Evolutionary conservation across 2,888 invertebrate genomes (phyloP).

Genomic region (Hirtodrosophila trivittata): DNA sequence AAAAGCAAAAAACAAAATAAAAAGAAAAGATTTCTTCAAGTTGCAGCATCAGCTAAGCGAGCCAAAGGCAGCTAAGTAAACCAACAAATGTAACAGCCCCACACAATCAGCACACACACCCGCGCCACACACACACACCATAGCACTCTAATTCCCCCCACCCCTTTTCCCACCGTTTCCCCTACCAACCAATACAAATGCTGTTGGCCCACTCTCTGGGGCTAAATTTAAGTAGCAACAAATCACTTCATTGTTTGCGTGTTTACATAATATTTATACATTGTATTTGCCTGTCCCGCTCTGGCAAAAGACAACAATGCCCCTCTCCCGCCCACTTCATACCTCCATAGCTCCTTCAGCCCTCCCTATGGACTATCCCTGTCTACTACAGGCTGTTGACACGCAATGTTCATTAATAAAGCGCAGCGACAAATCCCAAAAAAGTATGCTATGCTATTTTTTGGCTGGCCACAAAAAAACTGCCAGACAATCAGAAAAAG

Average conservation of each 20-base stretch:
- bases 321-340: neutral
- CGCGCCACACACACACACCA: neutral
- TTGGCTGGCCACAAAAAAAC: slow-evolving; percentile 26
- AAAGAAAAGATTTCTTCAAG: slow-evolving; percentile 54
- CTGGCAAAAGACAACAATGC: neutral
- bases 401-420: slow-evolving; percentile 71
- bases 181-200: slow-evolving; percentile 13
- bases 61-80: slow-evolving; percentile 32
- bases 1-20: slow-evolving; percentile 1
- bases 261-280: slow-evolving; percentile 79
- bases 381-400: slow-evolving; percentile 49
- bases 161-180: no score
- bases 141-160: no score
- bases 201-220: slow-evolving; percentile 50
- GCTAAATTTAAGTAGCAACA: slow-evolving; percentile 77
- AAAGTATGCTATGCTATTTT: slow-evolving; percentile 49
- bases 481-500: slow-evolving; percentile 56
- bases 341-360: neutral
- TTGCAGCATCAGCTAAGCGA: slow-evolving; percentile 57
- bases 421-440: slow-evolving; percentile 48
- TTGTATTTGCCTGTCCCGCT: slow-evolving; percentile 42
- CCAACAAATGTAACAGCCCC: slow-evolving; percentile 14
- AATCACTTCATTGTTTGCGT: slow-evolving; percentile 80
- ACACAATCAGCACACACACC: neutral
- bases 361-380: neutral